Base-by-base conservation (phyloP, 2,113 vertebrate genomes). In the Procapra przewalskii region DNA sequence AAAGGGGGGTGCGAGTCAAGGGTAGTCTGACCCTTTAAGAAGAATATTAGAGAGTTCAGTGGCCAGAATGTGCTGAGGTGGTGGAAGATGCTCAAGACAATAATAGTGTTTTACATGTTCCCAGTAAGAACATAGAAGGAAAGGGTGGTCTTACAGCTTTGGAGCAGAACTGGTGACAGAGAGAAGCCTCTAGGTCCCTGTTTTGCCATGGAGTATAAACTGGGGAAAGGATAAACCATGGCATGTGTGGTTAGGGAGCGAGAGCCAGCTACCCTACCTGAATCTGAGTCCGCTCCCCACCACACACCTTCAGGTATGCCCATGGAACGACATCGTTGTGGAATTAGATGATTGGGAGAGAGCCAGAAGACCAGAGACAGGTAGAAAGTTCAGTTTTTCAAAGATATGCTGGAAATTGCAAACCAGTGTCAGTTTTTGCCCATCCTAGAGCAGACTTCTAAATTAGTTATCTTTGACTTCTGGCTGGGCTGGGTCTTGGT, bases 31-130 rank as follows among this genome's bases (percentile, higher is more conserved):
- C 52, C 43, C 45, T 48, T 60, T 43, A 48, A 33, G 93, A 89
- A 88, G 62, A 80, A 23, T 5, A 2, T 75, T 50, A 60, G 94
- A 60, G 94, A 92, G 93, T 77, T n/a, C 48, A 71, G 45, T 7
- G 57, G 50, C 52, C 67, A 86, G 94, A 95, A 83, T 94, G 33
- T 89, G 67, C 93, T 89, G 57, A 91, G 54, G 33, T 93, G 60
- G 36, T 96, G 52, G 87, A 97, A 94, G 91, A 88, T 83, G 75
- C 54, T 52, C 81, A 10, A 81, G 54, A 89, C 40, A 88, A 29
- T 31, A 77, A 91, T 75, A 21, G 36, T 57, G 40, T 92, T 92
- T 52, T 97, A 17, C 82, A 5, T 50, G 43, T 83, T 85, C 48
- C 85, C 71, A 88, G 55, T 29, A 91, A 93, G 95, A 60, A 87